Conservation (phyloP, 2,888 invertebrate species). For the Acleris sparsana region DNA sequence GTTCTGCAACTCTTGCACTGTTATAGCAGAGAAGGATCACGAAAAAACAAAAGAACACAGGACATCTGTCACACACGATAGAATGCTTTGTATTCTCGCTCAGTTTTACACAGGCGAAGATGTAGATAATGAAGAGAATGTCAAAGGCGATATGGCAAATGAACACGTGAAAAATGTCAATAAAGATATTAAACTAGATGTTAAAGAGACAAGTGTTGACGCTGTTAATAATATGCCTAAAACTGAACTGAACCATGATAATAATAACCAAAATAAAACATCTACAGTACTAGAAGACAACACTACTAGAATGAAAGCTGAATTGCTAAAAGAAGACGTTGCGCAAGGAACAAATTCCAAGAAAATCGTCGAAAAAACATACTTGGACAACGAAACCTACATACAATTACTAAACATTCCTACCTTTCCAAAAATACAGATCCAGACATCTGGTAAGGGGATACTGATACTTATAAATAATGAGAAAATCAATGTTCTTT, state of each 20-base stretch:
- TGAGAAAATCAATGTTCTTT: neutral
- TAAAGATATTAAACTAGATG: neutral
- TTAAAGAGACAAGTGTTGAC: too few relatives aligned
- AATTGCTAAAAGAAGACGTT: neutral
- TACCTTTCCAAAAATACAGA: neutral
- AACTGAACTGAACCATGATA: neutral
- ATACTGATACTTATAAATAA: neutral
- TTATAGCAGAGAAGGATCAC: constrained; percentile 2
- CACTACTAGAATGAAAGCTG: neutral
- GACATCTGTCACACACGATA: neutral
- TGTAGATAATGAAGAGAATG: neutral
- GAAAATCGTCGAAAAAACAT: too few relatives aligned
- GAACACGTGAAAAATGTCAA: neutral
- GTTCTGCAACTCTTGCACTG: constrained; percentile 13
- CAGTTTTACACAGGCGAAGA: neutral
- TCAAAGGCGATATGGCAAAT: neutral
- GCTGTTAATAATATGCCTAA: neutral
- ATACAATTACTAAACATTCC: neutral
- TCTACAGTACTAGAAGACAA: too few relatives aligned
- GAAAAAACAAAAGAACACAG: constrained; percentile 7
- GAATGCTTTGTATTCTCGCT: neutral
- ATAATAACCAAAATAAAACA: too few relatives aligned
- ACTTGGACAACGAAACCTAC: neutral
- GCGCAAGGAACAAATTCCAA: neutral
- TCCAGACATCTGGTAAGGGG: neutral